Base-by-base conservation (phyloP, 2,113 vertebrate genomes). In the Hippopotamus amphibius region DNA sequence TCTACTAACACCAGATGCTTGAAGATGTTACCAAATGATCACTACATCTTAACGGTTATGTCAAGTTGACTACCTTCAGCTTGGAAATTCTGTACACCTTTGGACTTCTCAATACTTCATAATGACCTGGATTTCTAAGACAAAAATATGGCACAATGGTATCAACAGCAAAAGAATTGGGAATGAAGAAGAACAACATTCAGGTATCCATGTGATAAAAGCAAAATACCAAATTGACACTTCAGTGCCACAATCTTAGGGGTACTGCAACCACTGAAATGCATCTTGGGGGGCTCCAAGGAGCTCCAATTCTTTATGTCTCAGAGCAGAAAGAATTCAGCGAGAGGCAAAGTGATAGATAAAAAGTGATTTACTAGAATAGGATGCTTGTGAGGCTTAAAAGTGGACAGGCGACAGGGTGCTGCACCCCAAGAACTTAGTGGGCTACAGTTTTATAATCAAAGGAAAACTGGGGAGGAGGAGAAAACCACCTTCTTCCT, bases 111-210 rank as follows among this genome's bases (percentile, higher is more conserved):
- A 69, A 83, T 28, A 86, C 19, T 84, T 55, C 28, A 66, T 22
- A 43, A 80, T 88, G 87, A 88, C 5, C 48, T 90, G 8, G 28
- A 88, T 91, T 84, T 90, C 90, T 90, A 93, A 65, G 17, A 66
- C 33, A 46, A 68, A 84, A 80, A 91, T 50, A 48, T 43, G 43
- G 41, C 11, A 88, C 14, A 26, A 74, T 11, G 57, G 37, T 30
- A 89, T 72, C 69, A 61, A 80, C 9, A 46, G 5, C 37, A 9
- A 22, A 30, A 26, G 13, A 88, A 68, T 16, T 48, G 22, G 10
- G 57, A 94, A 53, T 88, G 48, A 84, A 84, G 72, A 90, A 85
- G 17, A 88, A 93, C 14, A 82, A 63, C 12, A 84, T 21, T 63
- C 76, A 84, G 37, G 13, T 55, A 33, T 74, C 33, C n/a, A 93